Percentiles rank a stretch among this genome's conserved stretches.
These are phyloP conservation scores for Microcebus tavaratra DNA, from an alignment of 2,113 vertebrate genomes.

Conservation along the genomic window DNA sequence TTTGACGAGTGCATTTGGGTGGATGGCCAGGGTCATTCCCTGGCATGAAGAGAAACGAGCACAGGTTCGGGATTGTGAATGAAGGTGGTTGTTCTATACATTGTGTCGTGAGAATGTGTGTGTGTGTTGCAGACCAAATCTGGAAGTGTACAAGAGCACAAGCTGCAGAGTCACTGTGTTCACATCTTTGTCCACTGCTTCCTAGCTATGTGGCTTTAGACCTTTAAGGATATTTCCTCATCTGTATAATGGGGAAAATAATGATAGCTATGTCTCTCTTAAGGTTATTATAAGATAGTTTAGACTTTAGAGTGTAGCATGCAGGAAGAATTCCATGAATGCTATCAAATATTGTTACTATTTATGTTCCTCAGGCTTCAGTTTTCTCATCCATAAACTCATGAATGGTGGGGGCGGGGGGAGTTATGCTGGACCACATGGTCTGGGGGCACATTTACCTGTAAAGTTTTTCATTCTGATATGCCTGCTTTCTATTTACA, in stretches of 20 bases:
- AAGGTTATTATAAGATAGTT: background rate
- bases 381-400: background rate
- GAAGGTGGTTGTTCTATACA: background rate
- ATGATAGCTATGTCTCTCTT: background rate
- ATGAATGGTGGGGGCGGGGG: background rate
- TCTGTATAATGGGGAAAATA: background rate
- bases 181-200: background rate
- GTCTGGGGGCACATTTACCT: background rate
- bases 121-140: background rate
- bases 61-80: background rate
- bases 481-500: slow-evolving; percentile 4
- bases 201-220: background rate
- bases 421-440: background rate
- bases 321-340: background rate
- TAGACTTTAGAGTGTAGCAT: background rate
- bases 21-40: background rate
- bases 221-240: background rate
- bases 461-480: background rate
- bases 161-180: background rate
- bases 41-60: background rate
- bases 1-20: background rate
- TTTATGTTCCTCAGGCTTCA: background rate
- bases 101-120: background rate
- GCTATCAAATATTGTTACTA: background rate
- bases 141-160: background rate